These are phyloP conservation scores for Brachypterus glaber DNA, from an alignment of 2,888 invertebrate species.

Conservation along the genomic window DNA sequence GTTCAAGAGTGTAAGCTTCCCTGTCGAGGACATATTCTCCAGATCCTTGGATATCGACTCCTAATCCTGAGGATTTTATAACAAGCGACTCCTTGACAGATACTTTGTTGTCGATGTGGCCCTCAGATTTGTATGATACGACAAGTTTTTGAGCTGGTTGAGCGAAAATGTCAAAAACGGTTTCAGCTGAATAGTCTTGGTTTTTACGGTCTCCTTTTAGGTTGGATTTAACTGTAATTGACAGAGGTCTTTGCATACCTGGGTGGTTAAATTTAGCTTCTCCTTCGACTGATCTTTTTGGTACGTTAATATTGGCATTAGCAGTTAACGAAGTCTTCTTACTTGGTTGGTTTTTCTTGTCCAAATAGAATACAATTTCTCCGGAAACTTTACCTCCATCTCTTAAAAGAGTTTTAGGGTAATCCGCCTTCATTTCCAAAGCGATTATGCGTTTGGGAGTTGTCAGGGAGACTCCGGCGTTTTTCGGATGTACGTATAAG, in stretches of 20 bases:
- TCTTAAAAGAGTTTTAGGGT: constrained; percentile 24
- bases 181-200: constrained; percentile 39
- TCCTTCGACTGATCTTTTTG: constrained; percentile 43
- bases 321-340: constrained; percentile 54
- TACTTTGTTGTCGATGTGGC: constrained; percentile 24
- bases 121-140: constrained; percentile 11
- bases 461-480: constrained; percentile 54
- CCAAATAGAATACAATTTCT: constrained; percentile 56
- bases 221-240: constrained; percentile 18
- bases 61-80: constrained; percentile 41
- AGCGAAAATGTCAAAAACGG: constrained; percentile 51
- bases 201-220: constrained; percentile 29
- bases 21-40: constrained; percentile 21
- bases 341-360: constrained; percentile 61
- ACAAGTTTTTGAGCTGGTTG: constrained; percentile 49
- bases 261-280: constrained; percentile 60
- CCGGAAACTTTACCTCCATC: constrained; percentile 50
- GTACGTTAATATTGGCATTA: constrained; percentile 45
- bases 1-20: constrained; percentile 18
- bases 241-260: constrained; percentile 44
- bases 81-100: constrained; percentile 38
- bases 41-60: constrained; percentile 26
- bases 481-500: constrained; percentile 53
- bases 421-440: constrained; percentile 43
- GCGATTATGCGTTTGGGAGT: constrained; percentile 61